Evolutionary conservation across 2,113 vertebrate species (phyloP).

Genomic region (Acanthisitta chloris): DNA sequence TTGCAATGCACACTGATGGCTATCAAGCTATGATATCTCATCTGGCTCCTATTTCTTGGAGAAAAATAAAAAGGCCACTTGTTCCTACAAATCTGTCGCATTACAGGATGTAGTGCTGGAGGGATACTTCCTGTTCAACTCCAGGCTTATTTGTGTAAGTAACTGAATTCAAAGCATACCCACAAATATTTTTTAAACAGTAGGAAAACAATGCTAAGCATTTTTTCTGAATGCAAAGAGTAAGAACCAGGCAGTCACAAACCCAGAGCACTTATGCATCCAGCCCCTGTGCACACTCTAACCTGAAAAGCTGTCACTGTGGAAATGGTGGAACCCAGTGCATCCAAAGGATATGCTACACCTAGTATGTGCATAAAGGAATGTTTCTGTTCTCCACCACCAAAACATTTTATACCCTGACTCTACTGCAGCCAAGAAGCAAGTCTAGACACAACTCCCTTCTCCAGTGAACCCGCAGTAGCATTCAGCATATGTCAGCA

Average conservation of each 20-base stretch:
- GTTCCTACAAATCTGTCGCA: not conserved
- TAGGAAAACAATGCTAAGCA: not conserved
- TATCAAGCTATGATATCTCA: not conserved
- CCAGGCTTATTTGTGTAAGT: not conserved
- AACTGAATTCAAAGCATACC: not conserved
- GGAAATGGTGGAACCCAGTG: not conserved
- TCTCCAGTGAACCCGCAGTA: not conserved
- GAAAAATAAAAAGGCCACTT: not conserved
- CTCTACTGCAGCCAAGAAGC: not conserved
- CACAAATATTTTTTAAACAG: not conserved
- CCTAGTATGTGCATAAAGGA: not conserved
- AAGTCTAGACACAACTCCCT: not conserved
- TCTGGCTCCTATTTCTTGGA: not conserved
- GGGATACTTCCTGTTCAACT: not conserved
- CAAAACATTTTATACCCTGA: not conserved
- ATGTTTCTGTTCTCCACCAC: not conserved
- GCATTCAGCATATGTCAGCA: constrained; percentile 17
- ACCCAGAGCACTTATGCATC: not conserved
- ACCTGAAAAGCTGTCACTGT: not conserved
- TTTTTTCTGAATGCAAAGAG: not conserved
- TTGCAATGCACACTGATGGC: not conserved
- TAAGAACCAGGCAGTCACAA: not conserved
- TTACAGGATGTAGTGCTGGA: not conserved
- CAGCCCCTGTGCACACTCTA: not conserved
- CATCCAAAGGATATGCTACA: not conserved